Conservation (phyloP, 64 coral and sea anemone species). For the Porites australiensis region DNA sequence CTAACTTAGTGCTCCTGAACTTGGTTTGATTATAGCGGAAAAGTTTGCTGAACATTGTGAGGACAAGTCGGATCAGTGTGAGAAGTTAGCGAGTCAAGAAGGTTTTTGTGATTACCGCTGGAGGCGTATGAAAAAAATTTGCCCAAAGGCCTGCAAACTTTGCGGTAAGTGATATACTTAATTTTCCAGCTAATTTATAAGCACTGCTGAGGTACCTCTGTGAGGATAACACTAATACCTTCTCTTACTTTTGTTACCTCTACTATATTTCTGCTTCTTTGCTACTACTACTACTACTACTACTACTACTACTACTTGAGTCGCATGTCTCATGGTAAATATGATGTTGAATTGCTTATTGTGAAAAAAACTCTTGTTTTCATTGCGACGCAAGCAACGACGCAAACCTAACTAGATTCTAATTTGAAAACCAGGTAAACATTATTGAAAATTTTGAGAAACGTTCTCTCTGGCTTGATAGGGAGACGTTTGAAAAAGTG, state of each 20-base stretch:
- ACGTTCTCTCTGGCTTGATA: slow-evolving; percentile 62
- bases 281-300: no score
- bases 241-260: neutral
- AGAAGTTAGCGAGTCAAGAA: slow-evolving; percentile 25
- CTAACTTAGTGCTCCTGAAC: neutral
- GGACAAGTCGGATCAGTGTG: slow-evolving; percentile 33
- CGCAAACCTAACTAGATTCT: no score
- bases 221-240: neutral
- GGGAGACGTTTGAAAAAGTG: slow-evolving; percentile 33
- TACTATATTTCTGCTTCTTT: neutral
- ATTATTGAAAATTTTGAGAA: slow-evolving; percentile 7
- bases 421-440: no score
- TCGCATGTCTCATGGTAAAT: neutral
- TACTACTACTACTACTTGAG: no score
- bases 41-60: slow-evolving; percentile 42
- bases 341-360: neutral
- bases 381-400: no score
- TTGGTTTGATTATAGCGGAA: slow-evolving; percentile 37
- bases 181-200: neutral
- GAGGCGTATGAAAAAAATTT: slow-evolving; percentile 42
- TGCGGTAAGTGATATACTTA: slow-evolving; percentile 74
- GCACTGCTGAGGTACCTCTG: neutral
- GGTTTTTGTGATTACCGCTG: slow-evolving; percentile 45
- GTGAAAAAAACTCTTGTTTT: neutral
- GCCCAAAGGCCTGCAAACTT: slow-evolving; percentile 81